Percentiles rank a stretch among this genome's conserved stretches.
Evolutionary conservation across 1,140 invertebrate genomes (phyloP).

Genomic region (Rhopalosiphum padi): DNA sequence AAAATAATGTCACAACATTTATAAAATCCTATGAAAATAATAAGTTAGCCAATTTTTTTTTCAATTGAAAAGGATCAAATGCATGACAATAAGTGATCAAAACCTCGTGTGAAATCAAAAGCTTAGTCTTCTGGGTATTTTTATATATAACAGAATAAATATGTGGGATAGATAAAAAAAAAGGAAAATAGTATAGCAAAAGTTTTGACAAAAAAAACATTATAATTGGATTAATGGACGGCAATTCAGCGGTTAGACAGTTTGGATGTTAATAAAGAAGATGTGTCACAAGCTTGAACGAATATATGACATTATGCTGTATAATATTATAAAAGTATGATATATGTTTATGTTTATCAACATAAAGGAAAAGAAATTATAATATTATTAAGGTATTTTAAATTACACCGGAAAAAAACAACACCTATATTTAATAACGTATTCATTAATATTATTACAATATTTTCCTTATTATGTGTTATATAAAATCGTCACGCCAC

Average conservation of each 20-base stretch:
- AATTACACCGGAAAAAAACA: background rate
- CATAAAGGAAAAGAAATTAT: background rate
- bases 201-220: background rate
- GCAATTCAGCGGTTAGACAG: background rate
- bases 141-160: background rate
- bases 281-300: background rate
- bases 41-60: background rate
- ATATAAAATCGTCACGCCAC: background rate
- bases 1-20: background rate
- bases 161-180: background rate
- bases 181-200: background rate
- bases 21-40: background rate
- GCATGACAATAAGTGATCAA: slow-evolving; percentile 13
- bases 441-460: background rate
- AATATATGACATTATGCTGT: background rate
- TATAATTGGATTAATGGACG: background rate
- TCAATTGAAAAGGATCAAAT: background rate
- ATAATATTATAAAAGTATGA: background rate
- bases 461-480: background rate
- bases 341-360: background rate
- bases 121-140: background rate
- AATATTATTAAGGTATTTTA: background rate
- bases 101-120: slow-evolving; percentile 12
- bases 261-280: background rate
- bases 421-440: background rate